phyloP scores from a whole-genome alignment of 2,113 vertebrate genomes.

The Chrysemys picta region DNA sequence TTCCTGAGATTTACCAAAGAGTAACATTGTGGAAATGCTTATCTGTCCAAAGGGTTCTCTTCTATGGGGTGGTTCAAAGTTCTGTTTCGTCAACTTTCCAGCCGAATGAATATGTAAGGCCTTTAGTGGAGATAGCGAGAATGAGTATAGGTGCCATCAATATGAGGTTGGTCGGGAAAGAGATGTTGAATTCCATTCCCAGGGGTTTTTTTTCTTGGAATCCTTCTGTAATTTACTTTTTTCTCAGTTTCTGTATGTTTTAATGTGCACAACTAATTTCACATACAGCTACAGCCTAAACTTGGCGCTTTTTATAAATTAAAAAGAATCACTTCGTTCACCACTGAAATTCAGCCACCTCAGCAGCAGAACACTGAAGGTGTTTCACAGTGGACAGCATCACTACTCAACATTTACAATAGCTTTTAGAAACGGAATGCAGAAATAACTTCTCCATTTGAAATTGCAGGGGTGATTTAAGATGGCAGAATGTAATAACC shows the following conservation, averaged over 20 bases:
- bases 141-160: background rate
- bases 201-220: background rate
- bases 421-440: background rate
- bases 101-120: background rate
- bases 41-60: background rate
- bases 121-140: background rate
- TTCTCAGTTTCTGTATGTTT: background rate
- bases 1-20: background rate
- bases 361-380: background rate
- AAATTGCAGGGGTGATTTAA: background rate
- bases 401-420: background rate
- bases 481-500: conserved; percentile 5
- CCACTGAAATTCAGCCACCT: background rate
- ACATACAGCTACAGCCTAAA: background rate
- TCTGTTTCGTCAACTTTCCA: background rate
- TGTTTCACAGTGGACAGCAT: background rate
- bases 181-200: background rate
- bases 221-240: background rate
- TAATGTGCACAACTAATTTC: background rate
- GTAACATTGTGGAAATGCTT: background rate
- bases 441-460: background rate
- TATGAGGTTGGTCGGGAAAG: background rate
- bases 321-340: background rate
- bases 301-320: background rate
- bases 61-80: background rate